Base-by-base conservation (phyloP, 1,140 invertebrate genomes). In the Mamestra configurata region DNA sequence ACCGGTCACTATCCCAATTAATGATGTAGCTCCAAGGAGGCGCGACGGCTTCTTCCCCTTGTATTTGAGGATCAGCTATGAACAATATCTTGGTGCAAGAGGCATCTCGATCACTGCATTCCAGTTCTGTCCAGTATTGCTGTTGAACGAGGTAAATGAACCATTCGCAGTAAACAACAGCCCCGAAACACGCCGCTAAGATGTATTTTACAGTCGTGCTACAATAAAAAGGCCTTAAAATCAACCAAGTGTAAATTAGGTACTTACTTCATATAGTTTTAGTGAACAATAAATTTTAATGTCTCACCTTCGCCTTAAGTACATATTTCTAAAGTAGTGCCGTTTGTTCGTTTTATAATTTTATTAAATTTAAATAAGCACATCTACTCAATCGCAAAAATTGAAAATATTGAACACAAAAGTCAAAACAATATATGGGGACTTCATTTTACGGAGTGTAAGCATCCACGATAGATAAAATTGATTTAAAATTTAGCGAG, bases 31-130 rank as follows among this genome's bases (percentile, higher is more conserved):
- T 82, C 90, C 95, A 86, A 85, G 96, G 93, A 84, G 96, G 93
- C 85, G 94, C 93, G 92, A 98, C 97, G 92, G 97, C 96, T 64
- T 96, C 90, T 82, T 97, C 96, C 1, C 98, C 98, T 82, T 98
- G 96, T 81, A 99, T 97, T 94, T 99, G 98, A 24, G 98, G 98
- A 95, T 99, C 98, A n/a, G 98, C 98, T 53, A 99, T 97, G 31
- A 99, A 95, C 22, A 99, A 92, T 43, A 99, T 95, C 80, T 96
- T 96, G 0, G 96, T 96, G 88, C 97, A 97, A 59, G 96, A 95
- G 1, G 89, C 84, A 40, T 94, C 83, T 71, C 93, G 83, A 1
- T 80, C 37, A 43, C 90, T 49, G 83, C 97, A 97, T 40, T 95
- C 86, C 73, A 96, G 84, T 5, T 88, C 79, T 11, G 94, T 86